These are phyloP conservation scores for Alviniconcha marisindica DNA, from an alignment of 1,140 invertebrate genomes.

Conservation along the genomic window DNA sequence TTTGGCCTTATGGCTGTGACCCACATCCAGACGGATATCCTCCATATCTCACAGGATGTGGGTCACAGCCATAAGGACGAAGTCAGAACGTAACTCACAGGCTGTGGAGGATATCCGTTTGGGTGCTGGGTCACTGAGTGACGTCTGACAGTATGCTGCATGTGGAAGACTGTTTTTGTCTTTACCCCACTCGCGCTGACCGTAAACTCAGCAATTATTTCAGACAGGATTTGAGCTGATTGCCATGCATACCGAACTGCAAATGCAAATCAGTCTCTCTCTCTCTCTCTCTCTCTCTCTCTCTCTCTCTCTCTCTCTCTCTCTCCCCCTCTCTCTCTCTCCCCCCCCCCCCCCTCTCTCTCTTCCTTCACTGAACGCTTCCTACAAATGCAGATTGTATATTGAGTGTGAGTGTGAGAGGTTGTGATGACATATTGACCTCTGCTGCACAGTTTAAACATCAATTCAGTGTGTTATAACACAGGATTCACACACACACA, in stretches of 20 bases:
- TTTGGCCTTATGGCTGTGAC: no score
- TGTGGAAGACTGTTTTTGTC: not conserved
- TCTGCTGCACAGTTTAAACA: not conserved
- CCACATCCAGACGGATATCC: no score
- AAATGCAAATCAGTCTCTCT: no score
- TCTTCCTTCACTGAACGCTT: not conserved
- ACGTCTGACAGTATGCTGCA: no score
- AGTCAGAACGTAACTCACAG: no score
- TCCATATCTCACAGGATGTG: no score
- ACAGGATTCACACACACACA: not conserved
- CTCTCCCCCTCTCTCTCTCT: not conserved
- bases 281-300: conserved; percentile 17
- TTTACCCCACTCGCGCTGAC: not conserved
- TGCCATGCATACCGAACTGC: no score
- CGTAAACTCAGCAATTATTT: no score
- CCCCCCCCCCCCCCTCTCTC: not conserved
- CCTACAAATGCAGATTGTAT: not conserved
- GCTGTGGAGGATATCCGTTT: no score
- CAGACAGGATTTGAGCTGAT: no score
- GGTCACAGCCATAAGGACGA: no score
- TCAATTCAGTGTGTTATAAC: not conserved
- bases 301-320: not conserved
- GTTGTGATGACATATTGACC: not conserved
- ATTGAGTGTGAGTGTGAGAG: not conserved
- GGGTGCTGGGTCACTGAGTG: no score